Evolutionary conservation across 2,888 invertebrate species (phyloP), one percentile per base, ranked within the genome.

Genomic region (Choristoneura rosaceana): DNA sequence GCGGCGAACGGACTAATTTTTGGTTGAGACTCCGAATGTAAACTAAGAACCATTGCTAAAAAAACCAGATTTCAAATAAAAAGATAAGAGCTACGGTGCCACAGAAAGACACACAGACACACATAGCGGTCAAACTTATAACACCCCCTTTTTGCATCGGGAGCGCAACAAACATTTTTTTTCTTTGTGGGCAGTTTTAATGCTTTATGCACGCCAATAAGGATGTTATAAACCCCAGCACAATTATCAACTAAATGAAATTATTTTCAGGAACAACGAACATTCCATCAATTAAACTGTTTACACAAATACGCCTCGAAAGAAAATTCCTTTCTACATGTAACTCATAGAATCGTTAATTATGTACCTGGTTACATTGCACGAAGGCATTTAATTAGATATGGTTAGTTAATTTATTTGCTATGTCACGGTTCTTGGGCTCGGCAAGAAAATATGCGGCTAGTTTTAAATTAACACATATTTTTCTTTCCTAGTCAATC

Each of bases 391-490:
- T 15, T 43, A 70, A 70, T 65, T 65, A 65, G 59, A 70, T 41
- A 47, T 65, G 70, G 70, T 59, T 60, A 60, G 50, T 70, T 60
- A 70, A 65, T 60, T 65, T 65, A 65, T 70, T 70, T 70, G 65
- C 65, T 65, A 47, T 64, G 63, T 38, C 47, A 63, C 63, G 47
- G 63, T 55, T 17, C 45, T 33, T 61, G 15, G 55, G 55, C 55
- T 55, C 25, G 55, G 17, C 17, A 64, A 47, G 50, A 69, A 67
- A 70, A 70, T 58, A 14, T 17, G 33, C 63, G 43, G 45, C 69
- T 52, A 43, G 55, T 45, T 63, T 64, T 58, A 43, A 64, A 63
- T 70, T 70, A 69, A 70, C 63, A 63, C 63, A 43, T 41, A 43
- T 61, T 61, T 43, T 61, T 25, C 55, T 17, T 55, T 55, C 55